Base-by-base conservation (phyloP, 1,140 invertebrate genomes). In the Neodiprion fabricii region DNA sequence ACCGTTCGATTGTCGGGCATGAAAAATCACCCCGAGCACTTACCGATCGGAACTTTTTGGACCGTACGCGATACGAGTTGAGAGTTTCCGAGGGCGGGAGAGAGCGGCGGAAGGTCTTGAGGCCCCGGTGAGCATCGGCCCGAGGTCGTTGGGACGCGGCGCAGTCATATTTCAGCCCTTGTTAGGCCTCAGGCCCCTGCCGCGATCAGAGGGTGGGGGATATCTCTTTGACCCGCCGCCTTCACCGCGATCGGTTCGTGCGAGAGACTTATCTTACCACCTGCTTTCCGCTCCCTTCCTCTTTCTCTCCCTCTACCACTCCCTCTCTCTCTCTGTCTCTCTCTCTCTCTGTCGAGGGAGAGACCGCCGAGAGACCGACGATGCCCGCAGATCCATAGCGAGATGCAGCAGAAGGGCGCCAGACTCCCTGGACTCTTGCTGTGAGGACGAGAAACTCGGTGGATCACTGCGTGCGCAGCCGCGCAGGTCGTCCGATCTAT, bases 141-240 rank as follows among this genome's bases (percentile, higher is more conserved):
- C 48, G 70, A 49, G n/a, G 70, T 40, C 21, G 48, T 14, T 12
- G 78, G 74, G 76, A 78, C 79, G 79, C 79, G 76, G 80, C 78
- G 82, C 85, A 85, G 85, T 86, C 84, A 86, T 86, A 86, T 85
- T 86, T 86, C 83, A 86, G 85, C 85, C 85, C 85, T 86, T 86
- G 85, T 86, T 86, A 86, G 84, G 84, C 84, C 81, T 81, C 79
- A 82, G 82, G 82, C 82, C 83, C 83, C 83, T 81, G 78, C 80
- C 79, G 84, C 78, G 83, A 50, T 82, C 79, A 82, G 80, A 82
- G 82, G 80, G 82, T 81, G 83, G 84, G 84, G 83, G 82, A 85
- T 85, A 86, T 85, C 85, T 84, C 85, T 85, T 86, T 85, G 84
- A 86, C 85, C 85, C 81, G 85, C 84, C 84, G 85, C 82, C 79